Percentiles rank a stretch among this genome's conserved stretches.
These are phyloP conservation scores for Apis florea DNA, from an alignment of 1,140 invertebrate genomes.

Conservation along the genomic window DNA sequence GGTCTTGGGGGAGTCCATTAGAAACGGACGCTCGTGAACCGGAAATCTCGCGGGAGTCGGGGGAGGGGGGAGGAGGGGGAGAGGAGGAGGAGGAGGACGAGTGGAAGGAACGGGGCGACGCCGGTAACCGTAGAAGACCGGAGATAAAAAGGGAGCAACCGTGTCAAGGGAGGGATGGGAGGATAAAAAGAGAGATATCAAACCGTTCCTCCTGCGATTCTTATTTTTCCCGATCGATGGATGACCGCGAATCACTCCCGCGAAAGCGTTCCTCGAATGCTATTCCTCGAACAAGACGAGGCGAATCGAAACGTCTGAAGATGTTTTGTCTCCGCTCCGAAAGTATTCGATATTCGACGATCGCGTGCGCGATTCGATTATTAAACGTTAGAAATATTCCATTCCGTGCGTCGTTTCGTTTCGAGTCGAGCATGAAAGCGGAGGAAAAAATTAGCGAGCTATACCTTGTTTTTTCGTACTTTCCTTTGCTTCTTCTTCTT, in stretches of 20 bases:
- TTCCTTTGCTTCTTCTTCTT: neutral
- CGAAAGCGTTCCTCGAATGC: too few relatives aligned
- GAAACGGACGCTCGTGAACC: conserved; percentile 61
- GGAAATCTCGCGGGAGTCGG: conserved; percentile 64
- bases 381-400: conserved; percentile 6
- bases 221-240: neutral
- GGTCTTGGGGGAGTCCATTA: conserved; percentile 65
- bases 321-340: neutral
- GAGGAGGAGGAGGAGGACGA: too few relatives aligned
- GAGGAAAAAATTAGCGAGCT: neutral
- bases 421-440: neutral
- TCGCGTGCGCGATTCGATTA: conserved; percentile 29
- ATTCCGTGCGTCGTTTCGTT: neutral
- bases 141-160: conserved; percentile 33
- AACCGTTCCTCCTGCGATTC: conserved; percentile 35
- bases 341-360: conserved; percentile 30
- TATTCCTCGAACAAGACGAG: too few relatives aligned
- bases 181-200: conserved; percentile 10
- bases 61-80: conserved; percentile 12
- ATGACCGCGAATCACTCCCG: too few relatives aligned
- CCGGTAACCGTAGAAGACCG: conserved; percentile 33
- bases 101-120: conserved; percentile 42
- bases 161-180: neutral
- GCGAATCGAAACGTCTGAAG: conserved; percentile 22
- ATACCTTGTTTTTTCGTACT: neutral